A percentile compares a stretch with the other conserved stretches of the same genome.
phyloP scores from a whole-genome alignment of 2,797 vertebrate species.

The Tachyglossus aculeatus region DNA sequence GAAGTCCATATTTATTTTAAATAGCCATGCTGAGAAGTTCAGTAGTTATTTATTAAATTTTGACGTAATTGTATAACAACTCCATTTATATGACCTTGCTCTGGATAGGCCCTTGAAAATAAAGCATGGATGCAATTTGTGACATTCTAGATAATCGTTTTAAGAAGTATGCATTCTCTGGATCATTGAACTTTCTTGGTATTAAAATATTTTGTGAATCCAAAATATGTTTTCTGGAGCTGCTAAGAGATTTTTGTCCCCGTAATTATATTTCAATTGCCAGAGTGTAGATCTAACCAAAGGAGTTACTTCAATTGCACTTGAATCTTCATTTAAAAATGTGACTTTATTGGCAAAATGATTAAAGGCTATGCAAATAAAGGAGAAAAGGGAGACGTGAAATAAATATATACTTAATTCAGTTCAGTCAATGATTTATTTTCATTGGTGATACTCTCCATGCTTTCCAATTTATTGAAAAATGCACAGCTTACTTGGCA shows the following conservation, averaged over 20 bases:
- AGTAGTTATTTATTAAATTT: too few species aligned
- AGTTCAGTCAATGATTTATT: conserved; percentile 28
- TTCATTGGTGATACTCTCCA: conserved; percentile 30
- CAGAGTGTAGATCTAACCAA: conserved; percentile 9
- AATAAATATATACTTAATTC: conserved; percentile 2
- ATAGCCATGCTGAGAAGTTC: too few species aligned
- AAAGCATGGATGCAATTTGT: too few species aligned
- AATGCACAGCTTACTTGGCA: background rate
- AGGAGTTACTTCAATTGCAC: background rate
- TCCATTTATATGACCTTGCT: too few species aligned
- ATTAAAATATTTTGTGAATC: background rate
- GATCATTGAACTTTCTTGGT: background rate
- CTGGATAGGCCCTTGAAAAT: too few species aligned
- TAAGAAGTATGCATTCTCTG: too few species aligned
- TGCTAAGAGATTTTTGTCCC: conserved; percentile 1
- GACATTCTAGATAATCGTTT: too few species aligned
- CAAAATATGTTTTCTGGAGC: background rate
- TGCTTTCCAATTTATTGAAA: conserved; percentile 2
- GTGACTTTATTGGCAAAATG: conserved; percentile 32
- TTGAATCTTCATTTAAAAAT: conserved; percentile 55
- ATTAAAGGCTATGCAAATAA: background rate
- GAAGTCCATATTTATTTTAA: too few species aligned
- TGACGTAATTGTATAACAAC: too few species aligned
- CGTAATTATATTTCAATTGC: conserved; percentile 27
- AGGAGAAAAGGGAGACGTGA: background rate